phyloP scores from a whole-genome alignment of 2,888 invertebrate genomes.

The Ametastegia equiseti region DNA sequence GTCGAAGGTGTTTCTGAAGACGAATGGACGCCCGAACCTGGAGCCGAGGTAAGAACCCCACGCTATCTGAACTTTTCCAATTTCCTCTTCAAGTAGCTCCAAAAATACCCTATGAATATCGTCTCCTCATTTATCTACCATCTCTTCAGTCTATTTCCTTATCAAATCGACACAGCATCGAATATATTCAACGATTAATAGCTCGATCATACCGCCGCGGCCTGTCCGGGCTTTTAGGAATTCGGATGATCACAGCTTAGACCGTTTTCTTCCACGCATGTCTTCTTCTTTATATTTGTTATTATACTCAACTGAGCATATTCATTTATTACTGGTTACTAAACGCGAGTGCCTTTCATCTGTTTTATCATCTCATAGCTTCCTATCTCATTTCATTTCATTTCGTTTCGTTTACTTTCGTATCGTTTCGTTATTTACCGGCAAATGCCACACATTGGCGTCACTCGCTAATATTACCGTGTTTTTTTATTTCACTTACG shows the following conservation, averaged over 20 bases:
- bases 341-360: too few relatives aligned
- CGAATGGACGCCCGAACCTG: conserved; percentile 73
- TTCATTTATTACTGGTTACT: too few relatives aligned
- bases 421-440: background rate
- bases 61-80: conserved; percentile 37
- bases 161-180: background rate
- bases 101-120: too few relatives aligned
- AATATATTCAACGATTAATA: background rate
- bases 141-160: too few relatives aligned
- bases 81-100: background rate
- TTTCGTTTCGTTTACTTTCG: background rate
- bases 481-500: background rate
- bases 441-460: background rate
- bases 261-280: background rate
- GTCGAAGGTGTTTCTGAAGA: conserved; percentile 75
- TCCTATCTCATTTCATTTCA: background rate
- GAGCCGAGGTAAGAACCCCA: conserved; percentile 67
- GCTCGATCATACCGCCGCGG: background rate
- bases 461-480: background rate
- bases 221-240: background rate
- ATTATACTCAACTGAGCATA: too few relatives aligned
- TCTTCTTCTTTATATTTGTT: background rate
- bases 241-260: background rate
- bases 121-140: too few relatives aligned
- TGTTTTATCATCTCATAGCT: background rate